Evolutionary conservation across 1,140 invertebrate species (phyloP), one percentile per base, ranked within the genome.

Genomic region (Eriosoma lanigerum): DNA sequence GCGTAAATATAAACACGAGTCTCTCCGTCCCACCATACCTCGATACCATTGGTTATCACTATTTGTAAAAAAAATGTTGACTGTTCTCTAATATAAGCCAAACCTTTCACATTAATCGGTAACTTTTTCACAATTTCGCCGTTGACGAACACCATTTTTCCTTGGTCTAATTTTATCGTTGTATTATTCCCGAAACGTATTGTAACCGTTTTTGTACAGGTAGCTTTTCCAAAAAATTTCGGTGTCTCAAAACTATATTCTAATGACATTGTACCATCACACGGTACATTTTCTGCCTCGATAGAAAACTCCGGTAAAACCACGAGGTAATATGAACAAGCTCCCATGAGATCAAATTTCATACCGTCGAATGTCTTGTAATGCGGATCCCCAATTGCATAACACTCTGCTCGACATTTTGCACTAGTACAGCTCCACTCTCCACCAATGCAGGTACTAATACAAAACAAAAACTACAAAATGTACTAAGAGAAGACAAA

Each of bases 311-410:
- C 89, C 0, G 87, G 83, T 0, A 87, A 86, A 82, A 92, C 90
- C 1, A 96, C 86, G 58, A 97, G 85, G 84, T 93, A 92, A 84
- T 96, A 96, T 0, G 91, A 90, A 86, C 95, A 97, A 82, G 92
- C 91, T 13, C 94, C 94, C 92, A 95, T 95, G 85, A 96, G 96
- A 85, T 96, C 91, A 84, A 90, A 96, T 12, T 89, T 88, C 80
- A 89, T 90, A 0, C 94, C 94, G 86, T 96, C 95, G 84, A 96
- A 97, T 0, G 94, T 97, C 29, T 89, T 89, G 85, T 96, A 97
- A 86, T 97, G 95, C 5, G 95, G 94, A 87, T 96, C 94, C 0
- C 95, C 95, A 24, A 94, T 88, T 0, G 92, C 91, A 0, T 91
- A 89, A 85, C 95, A 95, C 26, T 93, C 89, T 0, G 91, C 89